Conservation (phyloP, 2,888 invertebrate genomes). For the Linyphia triangularis region DNA sequence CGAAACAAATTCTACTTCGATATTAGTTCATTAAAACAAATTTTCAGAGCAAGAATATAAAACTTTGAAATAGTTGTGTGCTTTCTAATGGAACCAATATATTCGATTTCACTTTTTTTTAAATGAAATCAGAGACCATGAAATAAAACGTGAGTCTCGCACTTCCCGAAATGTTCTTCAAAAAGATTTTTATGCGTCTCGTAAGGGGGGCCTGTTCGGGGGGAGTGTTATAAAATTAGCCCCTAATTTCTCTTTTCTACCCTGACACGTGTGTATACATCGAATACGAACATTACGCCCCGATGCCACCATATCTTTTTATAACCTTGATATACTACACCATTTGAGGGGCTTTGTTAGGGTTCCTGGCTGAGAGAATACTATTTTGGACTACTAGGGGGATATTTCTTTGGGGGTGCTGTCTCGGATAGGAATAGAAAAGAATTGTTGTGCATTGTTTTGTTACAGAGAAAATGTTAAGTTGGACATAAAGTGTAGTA, state of each 20-base stretch:
- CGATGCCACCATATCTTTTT: conserved; percentile 40
- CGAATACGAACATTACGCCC: conserved; percentile 40
- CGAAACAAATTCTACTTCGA: too few relatives aligned
- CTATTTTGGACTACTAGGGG: background rate
- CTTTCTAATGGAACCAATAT: too few relatives aligned
- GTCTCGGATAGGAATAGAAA: background rate
- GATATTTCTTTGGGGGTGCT: background rate
- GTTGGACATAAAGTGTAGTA: too few relatives aligned
- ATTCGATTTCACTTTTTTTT: too few relatives aligned
- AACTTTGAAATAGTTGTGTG: too few relatives aligned
- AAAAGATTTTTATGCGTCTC: background rate
- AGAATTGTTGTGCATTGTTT: background rate
- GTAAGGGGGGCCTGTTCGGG: conserved; percentile 16
- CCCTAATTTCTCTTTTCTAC: conserved; percentile 46
- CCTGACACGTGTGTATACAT: conserved; percentile 36
- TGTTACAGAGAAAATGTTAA: too few relatives aligned
- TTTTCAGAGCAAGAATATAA: too few relatives aligned
- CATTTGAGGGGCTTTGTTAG: conserved; percentile 31
- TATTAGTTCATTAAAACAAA: too few relatives aligned
- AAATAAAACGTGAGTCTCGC: background rate
- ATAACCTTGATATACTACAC: conserved; percentile 22
- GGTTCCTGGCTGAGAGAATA: background rate
- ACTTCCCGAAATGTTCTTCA: too few relatives aligned
- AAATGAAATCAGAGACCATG: background rate
- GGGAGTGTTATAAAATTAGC: conserved; percentile 64